Base-by-base conservation (phyloP, 2,888 invertebrate genomes). In the Epirrhoe tristata region DNA sequence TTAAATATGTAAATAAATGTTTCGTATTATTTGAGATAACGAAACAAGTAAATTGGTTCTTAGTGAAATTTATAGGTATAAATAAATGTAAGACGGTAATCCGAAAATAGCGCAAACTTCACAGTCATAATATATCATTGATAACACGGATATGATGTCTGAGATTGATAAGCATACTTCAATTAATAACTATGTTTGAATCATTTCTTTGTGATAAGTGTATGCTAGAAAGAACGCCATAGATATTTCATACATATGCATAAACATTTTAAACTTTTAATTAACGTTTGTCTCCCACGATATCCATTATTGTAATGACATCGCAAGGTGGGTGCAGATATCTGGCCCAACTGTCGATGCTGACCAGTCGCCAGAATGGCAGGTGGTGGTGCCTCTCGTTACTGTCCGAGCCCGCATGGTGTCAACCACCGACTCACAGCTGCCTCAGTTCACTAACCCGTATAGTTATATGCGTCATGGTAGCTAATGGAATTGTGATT, bases 401-500 rank as follows among this genome's bases (percentile, higher is more conserved):
- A 72, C 77, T 74, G 74, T 68, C 71, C 64, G 52, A 58, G 70
- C 82, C 81, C 80, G 81, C 82, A 84, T 82, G 74, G 61, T 62
- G 77, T 67, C 76, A 72, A 74, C 73, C 71, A 73, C 68, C 68
- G 66, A 70, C 66, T 61, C 68, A 83, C 91, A 90, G 88, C 91
- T 90, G 91, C 81, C 90, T 81, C 82, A 67, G 85, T 84, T 84
- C 84, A 86, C 76, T 85, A 82, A 87, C 88, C 86, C 81, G 71
- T 77, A 77, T 78, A 82, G 72, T 77, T 79, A 74, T 77, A 80
- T 71, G 78, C 78, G 76, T 74, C 74, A 72, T 77, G 67, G 72
- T 75, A 75, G 70, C 72, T 83, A 86, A 84, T 85, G 77, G 73
- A 76, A 77, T 80, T 78, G 75, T 80, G 75, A 82, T 83, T 82